Evolutionary conservation across 2,888 invertebrate genomes (phyloP).

Genomic region (Lasioglossum marginatum): DNA sequence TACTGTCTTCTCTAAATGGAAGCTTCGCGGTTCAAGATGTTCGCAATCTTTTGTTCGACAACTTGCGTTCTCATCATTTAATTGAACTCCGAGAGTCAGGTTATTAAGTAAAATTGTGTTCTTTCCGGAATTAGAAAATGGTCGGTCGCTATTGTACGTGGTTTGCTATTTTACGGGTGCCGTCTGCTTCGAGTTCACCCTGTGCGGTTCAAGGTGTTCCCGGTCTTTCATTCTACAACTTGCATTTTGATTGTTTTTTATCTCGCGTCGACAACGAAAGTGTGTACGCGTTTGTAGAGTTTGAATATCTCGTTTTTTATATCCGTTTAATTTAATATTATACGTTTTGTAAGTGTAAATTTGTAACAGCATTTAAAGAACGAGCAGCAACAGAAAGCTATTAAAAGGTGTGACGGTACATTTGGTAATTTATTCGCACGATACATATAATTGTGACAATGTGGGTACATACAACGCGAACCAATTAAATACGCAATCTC

Average conservation of each 20-base stretch:
- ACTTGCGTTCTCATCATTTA: neutral
- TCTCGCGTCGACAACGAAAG: neutral
- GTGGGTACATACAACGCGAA: neutral
- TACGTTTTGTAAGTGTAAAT: neutral
- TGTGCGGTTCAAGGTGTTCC: neutral
- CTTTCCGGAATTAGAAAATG: neutral
- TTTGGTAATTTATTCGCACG: neutral
- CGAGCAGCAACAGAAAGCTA: neutral
- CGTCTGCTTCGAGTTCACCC: neutral
- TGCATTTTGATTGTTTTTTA: neutral
- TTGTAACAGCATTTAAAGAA: neutral
- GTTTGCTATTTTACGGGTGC: neutral
- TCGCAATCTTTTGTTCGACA: neutral
- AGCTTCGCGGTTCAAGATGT: neutral
- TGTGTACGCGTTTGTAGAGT: neutral
- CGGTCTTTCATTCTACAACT: neutral
- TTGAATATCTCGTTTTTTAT: neutral
- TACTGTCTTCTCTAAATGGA: neutral
- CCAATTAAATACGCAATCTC: neutral
- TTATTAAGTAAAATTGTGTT: neutral
- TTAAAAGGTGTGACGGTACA: neutral
- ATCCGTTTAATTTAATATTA: too few relatives aligned
- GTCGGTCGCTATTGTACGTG: neutral
- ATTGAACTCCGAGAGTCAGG: neutral
- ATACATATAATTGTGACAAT: neutral